Percentiles rank a stretch among this genome's conserved stretches.
These are phyloP conservation scores for Caloenas nicobarica DNA, from an alignment of 2,113 vertebrate species.

Conservation along the genomic window DNA sequence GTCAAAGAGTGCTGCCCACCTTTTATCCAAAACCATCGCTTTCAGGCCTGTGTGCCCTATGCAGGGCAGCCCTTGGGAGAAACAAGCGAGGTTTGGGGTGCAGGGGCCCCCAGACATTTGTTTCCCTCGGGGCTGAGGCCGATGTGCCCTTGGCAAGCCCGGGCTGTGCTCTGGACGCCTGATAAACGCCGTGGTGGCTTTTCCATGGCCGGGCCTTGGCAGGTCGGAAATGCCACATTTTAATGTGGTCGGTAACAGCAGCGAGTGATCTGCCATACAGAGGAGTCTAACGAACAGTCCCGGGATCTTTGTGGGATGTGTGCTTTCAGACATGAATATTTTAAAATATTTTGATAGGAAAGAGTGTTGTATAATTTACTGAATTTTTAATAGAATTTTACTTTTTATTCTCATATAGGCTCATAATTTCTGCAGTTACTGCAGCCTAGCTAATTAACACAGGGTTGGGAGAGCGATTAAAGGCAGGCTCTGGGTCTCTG, in stretches of 20 bases:
- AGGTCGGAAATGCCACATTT: rapidly evolving
- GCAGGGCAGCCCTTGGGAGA: background rate
- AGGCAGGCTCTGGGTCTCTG: background rate
- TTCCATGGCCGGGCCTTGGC: rapidly evolving
- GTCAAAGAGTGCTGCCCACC: too few relatives aligned
- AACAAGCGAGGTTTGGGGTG: background rate
- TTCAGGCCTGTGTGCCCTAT: too few relatives aligned
- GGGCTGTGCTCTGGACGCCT: background rate
- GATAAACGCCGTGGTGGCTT: rapidly evolving
- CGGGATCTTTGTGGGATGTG: too few relatives aligned
- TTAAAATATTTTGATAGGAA: constrained; percentile 11
- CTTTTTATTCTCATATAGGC: background rate
- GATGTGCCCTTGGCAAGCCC: background rate
- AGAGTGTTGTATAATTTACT: constrained; percentile 8
- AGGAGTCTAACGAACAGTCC: too few relatives aligned
- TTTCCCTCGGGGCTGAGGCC: background rate
- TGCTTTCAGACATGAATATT: background rate
- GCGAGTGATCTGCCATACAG: rapidly evolving
- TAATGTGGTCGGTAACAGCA: rapidly evolving
- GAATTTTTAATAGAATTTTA: constrained; percentile 32
- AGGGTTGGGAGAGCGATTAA: background rate
- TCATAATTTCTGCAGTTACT: background rate
- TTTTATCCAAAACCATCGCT: rapidly evolving
- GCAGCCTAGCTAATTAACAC: constrained; percentile 40
- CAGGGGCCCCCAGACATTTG: rapidly evolving